phyloP scores from a whole-genome alignment of 2,113 vertebrate species.

The Heptranchias perlo region DNA sequence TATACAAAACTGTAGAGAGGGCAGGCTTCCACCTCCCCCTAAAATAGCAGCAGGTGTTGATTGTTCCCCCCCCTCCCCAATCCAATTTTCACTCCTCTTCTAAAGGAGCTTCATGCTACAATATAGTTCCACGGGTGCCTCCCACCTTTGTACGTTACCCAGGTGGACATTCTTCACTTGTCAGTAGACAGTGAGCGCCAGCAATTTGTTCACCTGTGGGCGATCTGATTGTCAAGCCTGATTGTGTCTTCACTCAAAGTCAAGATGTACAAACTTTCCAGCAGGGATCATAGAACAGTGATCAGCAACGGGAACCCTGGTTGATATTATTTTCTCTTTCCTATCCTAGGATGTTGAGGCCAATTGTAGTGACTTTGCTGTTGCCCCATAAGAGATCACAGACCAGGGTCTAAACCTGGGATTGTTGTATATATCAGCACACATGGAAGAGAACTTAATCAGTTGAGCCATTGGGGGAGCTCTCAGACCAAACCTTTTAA shows the following conservation, averaged over 20 bases:
- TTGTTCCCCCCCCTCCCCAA: background rate
- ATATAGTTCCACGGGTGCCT: background rate
- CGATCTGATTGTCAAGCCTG: background rate
- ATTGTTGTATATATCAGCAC: background rate
- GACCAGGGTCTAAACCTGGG: background rate
- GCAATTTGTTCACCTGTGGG: background rate
- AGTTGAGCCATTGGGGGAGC: conserved; percentile 1
- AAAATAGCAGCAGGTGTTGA: background rate
- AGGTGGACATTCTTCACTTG: background rate
- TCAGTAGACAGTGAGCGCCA: background rate
- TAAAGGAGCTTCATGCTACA: background rate
- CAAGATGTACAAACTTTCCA: background rate
- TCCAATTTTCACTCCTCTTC: background rate
- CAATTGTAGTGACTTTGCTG: background rate
- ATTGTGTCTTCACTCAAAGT: background rate
- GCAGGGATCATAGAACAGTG: background rate
- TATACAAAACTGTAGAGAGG: background rate
- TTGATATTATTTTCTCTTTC: background rate
- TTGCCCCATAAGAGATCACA: background rate
- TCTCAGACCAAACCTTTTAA: background rate
- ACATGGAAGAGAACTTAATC: background rate
- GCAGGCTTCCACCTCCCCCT: background rate
- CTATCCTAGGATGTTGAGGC: background rate
- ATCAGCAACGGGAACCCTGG: background rate
- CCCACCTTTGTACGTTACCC: background rate